phyloP scores from a whole-genome alignment of 2,888 invertebrate species.

The Lasioglossum villosulum region DNA sequence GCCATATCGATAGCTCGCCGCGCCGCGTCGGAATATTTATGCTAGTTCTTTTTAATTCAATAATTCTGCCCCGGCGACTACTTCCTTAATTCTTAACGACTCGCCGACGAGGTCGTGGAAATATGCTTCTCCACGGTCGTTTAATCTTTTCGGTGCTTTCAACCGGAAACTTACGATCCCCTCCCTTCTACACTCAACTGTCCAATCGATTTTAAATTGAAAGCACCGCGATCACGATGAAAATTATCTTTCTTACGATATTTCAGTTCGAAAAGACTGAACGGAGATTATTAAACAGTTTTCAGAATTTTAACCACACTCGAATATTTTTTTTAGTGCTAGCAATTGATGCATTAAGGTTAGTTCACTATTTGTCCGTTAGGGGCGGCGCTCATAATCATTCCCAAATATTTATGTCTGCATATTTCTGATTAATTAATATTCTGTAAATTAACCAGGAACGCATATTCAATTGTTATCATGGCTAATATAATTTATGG shows the following conservation, averaged over 20 bases:
- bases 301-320: neutral
- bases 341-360: no score
- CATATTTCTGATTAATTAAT: no score
- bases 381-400: no score
- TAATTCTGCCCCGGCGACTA: conserved; percentile 12
- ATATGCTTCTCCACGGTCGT: neutral
- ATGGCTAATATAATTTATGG: no score
- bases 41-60: conserved; percentile 37
- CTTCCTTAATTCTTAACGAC: conserved; percentile 23
- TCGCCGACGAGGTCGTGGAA: neutral
- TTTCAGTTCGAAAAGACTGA: no score
- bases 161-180: neutral
- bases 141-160: conserved; percentile 7
- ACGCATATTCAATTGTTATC: no score
- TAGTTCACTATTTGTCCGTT: no score
- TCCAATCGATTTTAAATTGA: neutral
- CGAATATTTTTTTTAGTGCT: neutral
- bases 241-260: neutral
- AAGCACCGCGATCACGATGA: neutral
- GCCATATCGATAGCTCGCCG: conserved; percentile 44
- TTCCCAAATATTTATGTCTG: no score
- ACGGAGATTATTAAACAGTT: neutral
- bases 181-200: neutral
- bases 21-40: conserved; percentile 44
- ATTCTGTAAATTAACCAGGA: no score